phyloP scores from a whole-genome alignment of 2,888 invertebrate genomes.

The Lasioglossum lativentre region DNA sequence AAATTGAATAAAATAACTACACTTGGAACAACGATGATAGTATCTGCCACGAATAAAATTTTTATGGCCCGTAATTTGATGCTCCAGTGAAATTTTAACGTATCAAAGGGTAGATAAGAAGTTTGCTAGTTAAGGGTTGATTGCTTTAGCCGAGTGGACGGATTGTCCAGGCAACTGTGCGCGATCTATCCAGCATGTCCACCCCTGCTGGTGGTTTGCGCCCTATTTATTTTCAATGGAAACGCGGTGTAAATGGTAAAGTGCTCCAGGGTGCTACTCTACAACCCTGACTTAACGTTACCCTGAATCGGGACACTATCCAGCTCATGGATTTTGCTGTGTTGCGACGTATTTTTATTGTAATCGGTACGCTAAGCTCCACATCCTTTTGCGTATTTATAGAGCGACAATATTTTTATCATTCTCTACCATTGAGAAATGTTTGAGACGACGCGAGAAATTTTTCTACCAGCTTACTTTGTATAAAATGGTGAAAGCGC shows the following conservation, averaged over 20 bases:
- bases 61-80: not conserved
- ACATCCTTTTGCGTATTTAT: too few species aligned
- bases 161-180: not conserved
- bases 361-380: too few species aligned
- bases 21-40: not conserved
- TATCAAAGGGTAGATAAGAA: not conserved
- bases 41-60: not conserved
- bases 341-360: not conserved
- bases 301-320: not conserved
- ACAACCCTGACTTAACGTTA: not conserved
- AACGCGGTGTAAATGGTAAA: slow-evolving; percentile 1
- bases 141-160: not conserved
- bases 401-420: not conserved
- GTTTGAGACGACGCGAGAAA: not conserved
- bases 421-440: not conserved
- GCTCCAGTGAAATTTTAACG: not conserved
- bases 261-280: not conserved
- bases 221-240: slow-evolving; percentile 10
- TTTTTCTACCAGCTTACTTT: not conserved
- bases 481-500: not conserved
- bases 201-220: not conserved
- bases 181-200: not conserved
- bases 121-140: not conserved
- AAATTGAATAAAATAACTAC: not conserved
- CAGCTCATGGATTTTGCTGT: not conserved